Conservation (phyloP, 2,888 invertebrate species). For the Heteropelma amictum region DNA sequence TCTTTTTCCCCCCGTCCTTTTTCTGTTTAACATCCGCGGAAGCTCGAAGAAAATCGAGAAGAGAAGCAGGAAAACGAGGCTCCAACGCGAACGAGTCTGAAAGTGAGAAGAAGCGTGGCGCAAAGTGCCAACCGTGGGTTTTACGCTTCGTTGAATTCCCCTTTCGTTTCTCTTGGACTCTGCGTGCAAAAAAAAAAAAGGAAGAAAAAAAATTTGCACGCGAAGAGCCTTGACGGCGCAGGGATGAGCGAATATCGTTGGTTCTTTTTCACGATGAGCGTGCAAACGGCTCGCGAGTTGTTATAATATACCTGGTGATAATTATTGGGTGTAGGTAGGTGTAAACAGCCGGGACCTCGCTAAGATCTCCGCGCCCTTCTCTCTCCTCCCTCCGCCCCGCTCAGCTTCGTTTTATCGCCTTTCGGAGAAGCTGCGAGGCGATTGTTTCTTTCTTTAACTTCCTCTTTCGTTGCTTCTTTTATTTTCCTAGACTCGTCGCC, state of each 20-base stretch:
- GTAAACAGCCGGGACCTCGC: conserved; percentile 56
- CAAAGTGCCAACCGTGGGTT: background rate
- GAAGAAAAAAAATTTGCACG: too few relatives aligned
- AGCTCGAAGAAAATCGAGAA: background rate
- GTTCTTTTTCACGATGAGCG: too few relatives aligned
- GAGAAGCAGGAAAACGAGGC: conserved; percentile 1
- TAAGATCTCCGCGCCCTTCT: too few relatives aligned
- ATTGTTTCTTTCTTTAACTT: conserved; percentile 18
- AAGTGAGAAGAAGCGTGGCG: conserved; percentile 30
- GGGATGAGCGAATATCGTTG: too few relatives aligned
- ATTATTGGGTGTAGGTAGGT: conserved; percentile 64
- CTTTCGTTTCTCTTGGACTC: too few relatives aligned
- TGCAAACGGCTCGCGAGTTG: conserved; percentile 31
- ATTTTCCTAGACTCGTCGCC: background rate
- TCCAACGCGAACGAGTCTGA: background rate
- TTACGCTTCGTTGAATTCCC: conserved; percentile 6
- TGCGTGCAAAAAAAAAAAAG: too few relatives aligned
- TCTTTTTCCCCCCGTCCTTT: too few relatives aligned
- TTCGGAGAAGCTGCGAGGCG: conserved; percentile 61
- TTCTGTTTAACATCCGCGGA: too few relatives aligned
- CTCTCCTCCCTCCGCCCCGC: too few relatives aligned
- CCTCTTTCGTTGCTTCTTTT: background rate
- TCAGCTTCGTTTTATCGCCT: conserved; percentile 58
- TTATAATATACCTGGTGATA: conserved; percentile 65
- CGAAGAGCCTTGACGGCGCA: too few relatives aligned